These are phyloP conservation scores for Pararge aegeria DNA, from an alignment of 1,140 invertebrate genomes.

Conservation along the genomic window DNA sequence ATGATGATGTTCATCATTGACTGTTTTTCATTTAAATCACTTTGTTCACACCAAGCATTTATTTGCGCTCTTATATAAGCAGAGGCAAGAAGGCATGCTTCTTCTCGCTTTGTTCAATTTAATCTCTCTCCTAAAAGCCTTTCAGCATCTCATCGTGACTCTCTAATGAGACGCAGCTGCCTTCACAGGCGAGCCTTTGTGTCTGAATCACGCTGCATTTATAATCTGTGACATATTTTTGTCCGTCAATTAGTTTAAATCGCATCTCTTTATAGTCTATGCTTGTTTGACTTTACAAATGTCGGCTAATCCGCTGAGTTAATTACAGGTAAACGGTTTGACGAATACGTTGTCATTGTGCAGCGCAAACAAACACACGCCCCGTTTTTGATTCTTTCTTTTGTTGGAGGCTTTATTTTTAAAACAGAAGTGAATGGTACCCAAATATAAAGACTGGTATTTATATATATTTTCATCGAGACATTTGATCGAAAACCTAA, in stretches of 20 bases:
- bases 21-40: no score
- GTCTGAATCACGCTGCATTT: slow-evolving; percentile 12
- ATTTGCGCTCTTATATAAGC: no score
- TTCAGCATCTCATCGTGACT: slow-evolving; percentile 29
- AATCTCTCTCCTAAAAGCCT: slow-evolving; percentile 33
- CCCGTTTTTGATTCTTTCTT: not conserved
- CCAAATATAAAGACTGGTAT: no score
- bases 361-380: not conserved
- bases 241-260: slow-evolving; percentile 23
- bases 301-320: slow-evolving; percentile 31
- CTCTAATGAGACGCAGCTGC: slow-evolving; percentile 20
- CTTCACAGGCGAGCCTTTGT: slow-evolving; percentile 17
- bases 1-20: no score
- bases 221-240: slow-evolving; percentile 33
- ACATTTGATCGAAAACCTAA: no score
- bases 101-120: slow-evolving; percentile 30
- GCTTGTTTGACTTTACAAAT: slow-evolving; percentile 26
- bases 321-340: slow-evolving; percentile 4
- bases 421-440: no score
- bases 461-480: no score
- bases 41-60: no score
- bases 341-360: slow-evolving; percentile 13
- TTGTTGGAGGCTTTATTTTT: no score
- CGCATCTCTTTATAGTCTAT: slow-evolving; percentile 2
- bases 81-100: not conserved